Percentiles rank a stretch among this genome's conserved stretches.
Evolutionary conservation across 1,140 invertebrate species (phyloP).

Genomic region (Macrosteles quadrilineatus): DNA sequence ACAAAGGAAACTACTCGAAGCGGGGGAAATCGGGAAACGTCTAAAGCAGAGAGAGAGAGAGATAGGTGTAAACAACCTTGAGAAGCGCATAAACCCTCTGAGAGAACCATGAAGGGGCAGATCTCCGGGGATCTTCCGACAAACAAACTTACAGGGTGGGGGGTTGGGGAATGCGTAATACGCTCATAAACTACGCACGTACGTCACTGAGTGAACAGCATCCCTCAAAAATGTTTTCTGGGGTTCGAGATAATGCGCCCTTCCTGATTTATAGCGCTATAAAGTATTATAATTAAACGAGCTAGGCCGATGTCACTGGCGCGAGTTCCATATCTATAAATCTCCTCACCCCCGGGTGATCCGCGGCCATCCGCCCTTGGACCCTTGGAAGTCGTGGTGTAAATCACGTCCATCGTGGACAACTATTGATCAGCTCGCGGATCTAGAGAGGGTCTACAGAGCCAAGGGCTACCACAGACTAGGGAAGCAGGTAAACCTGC

Average conservation of each 20-base stretch:
- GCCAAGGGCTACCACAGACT: too few species aligned
- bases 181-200: slow-evolving; percentile 30
- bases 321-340: slow-evolving; percentile 38
- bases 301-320: slow-evolving; percentile 31
- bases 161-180: slow-evolving; percentile 26
- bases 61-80: too few species aligned
- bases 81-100: too few species aligned
- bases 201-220: slow-evolving; percentile 29
- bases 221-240: slow-evolving; percentile 35
- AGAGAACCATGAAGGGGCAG: too few species aligned
- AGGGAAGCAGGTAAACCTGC: too few species aligned
- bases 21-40: too few species aligned
- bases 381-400: slow-evolving; percentile 21
- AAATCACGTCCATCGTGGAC: not conserved
- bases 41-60: too few species aligned
- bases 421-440: too few species aligned
- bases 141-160: slow-evolving; percentile 1
- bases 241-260: slow-evolving; percentile 35
- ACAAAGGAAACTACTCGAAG: too few species aligned
- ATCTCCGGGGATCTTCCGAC: not conserved
- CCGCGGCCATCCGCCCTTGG: not conserved
- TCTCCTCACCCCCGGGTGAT: slow-evolving; percentile 29
- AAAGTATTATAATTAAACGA: slow-evolving; percentile 43
- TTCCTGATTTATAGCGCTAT: slow-evolving; percentile 40
- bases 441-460: too few species aligned